Conservation (phyloP, 1,140 invertebrate species). For the Xylocopa sonorina region DNA sequence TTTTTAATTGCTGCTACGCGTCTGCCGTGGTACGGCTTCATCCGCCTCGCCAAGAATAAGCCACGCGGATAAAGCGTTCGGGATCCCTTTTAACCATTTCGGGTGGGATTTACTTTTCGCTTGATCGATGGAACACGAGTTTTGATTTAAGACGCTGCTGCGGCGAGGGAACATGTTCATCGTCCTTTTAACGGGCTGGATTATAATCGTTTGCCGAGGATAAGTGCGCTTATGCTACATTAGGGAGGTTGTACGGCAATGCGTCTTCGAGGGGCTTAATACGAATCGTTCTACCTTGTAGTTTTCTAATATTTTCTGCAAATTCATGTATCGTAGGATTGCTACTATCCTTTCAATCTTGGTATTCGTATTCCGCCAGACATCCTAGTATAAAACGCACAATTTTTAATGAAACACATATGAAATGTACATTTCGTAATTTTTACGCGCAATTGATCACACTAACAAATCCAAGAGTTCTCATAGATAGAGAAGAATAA, state of each 20-base stretch:
- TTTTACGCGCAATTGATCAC: too few species aligned
- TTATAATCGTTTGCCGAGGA: neutral
- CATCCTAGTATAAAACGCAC: too few species aligned
- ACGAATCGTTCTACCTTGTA: neutral
- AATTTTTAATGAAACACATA: too few species aligned
- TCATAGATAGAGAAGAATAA: neutral
- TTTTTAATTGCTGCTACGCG: slow-evolving; percentile 36
- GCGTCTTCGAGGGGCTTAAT: neutral
- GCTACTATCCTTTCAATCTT: neutral
- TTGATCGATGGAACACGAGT: neutral
- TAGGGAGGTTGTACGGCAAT: neutral
- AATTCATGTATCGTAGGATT: too few species aligned
- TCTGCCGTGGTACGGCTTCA: neutral
- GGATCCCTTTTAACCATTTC: neutral
- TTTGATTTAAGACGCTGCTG: neutral
- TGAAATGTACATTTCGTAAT: too few species aligned
- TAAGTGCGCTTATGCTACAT: neutral
- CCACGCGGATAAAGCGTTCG: neutral
- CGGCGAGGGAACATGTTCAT: neutral
- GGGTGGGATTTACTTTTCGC: neutral
- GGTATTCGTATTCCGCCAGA: too few species aligned
- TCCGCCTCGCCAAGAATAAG: slow-evolving; percentile 17
- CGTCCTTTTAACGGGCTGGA: neutral
- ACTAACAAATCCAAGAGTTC: too few species aligned
- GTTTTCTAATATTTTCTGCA: too few species aligned